These are phyloP conservation scores for Balaeniceps rex DNA, from an alignment of 2,113 vertebrate genomes.

Conservation along the genomic window DNA sequence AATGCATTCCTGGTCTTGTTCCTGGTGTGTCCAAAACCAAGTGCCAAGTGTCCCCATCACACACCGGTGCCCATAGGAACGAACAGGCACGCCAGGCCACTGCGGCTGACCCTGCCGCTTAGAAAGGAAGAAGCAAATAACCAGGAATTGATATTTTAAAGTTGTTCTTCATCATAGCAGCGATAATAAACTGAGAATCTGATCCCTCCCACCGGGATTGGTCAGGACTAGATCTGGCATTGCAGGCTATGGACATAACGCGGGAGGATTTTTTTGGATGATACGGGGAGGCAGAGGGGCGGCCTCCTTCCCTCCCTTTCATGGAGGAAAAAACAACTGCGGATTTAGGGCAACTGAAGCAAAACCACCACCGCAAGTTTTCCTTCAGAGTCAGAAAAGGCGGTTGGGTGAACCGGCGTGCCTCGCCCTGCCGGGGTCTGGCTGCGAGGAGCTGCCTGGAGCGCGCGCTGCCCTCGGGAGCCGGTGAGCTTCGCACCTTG, in stretches of 20 bases:
- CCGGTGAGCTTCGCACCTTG: not conserved
- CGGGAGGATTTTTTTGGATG: not conserved
- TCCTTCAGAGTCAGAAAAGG: too few species aligned
- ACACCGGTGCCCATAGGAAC: rapidly evolving
- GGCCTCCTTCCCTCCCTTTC: not conserved
- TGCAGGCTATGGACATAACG: rapidly evolving
- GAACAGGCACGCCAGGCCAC: not conserved
- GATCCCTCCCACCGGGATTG: not conserved
- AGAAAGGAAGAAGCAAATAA: not conserved
- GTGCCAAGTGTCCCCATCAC: not conserved
- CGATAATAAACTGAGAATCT: not conserved
- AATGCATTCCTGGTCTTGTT: not conserved
- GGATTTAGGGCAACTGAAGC: not conserved
- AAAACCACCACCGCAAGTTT: not conserved
- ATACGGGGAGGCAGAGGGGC: not conserved
- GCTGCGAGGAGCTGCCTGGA: not conserved
- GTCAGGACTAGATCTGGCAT: not conserved
- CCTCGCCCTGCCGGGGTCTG: not conserved
- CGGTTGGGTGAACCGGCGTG: not conserved
- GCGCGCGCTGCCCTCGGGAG: too few species aligned
- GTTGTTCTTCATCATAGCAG: not conserved
- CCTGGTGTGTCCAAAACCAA: not conserved
- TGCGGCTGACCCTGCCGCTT: too few species aligned
- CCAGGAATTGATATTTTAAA: not conserved
- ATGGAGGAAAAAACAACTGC: not conserved